A percentile compares a stretch with the other conserved stretches of the same genome.
phyloP scores from a whole-genome alignment of 2,797 vertebrate genomes.

The Lagocephalus sceleratus region DNA sequence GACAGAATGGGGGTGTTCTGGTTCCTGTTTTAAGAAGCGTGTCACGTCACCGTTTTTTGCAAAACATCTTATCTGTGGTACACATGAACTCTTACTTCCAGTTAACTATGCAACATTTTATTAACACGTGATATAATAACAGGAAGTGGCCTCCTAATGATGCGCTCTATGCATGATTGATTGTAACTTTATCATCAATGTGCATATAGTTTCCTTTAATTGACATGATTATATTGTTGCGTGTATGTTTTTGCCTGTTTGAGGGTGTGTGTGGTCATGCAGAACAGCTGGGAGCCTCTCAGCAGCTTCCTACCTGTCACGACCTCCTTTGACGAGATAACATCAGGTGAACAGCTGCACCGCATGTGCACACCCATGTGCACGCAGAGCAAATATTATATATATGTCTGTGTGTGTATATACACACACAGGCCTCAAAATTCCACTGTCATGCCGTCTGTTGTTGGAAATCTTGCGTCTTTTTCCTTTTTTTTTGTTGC shows the following conservation, averaged over 20 bases:
- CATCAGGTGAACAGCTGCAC: slow-evolving; percentile 60
- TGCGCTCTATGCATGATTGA: no score
- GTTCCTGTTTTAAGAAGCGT: slow-evolving; percentile 17
- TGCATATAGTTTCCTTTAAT: background rate
- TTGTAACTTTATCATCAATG: no score
- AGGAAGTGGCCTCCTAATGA: slow-evolving; percentile 13
- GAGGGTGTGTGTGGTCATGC: slow-evolving; percentile 3
- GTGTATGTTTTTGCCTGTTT: background rate
- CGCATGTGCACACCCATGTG: slow-evolving; percentile 6
- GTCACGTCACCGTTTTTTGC: slow-evolving; percentile 30
- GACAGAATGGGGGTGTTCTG: slow-evolving; percentile 1
- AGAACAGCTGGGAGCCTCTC: slow-evolving; percentile 1
- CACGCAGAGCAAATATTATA: slow-evolving; percentile 1
- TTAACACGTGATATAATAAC: slow-evolving; percentile 6
- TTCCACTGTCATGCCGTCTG: slow-evolving; percentile 16
- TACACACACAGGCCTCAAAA: slow-evolving; percentile 15
- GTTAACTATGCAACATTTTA: slow-evolving; percentile 10
- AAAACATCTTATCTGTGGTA: slow-evolving; percentile 39
- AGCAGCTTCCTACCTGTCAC: slow-evolving; percentile 45
- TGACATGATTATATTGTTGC: background rate
- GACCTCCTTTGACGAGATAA: slow-evolving; percentile 43
- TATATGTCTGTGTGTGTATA: no score
- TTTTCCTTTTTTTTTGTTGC: background rate
- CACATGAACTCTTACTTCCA: slow-evolving; percentile 38
- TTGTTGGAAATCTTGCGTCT: slow-evolving; percentile 16